A percentile compares a stretch with the other conserved stretches of the same genome.
phyloP scores from a whole-genome alignment of 2,113 vertebrate species.

The Glaucidium brasilianum region DNA sequence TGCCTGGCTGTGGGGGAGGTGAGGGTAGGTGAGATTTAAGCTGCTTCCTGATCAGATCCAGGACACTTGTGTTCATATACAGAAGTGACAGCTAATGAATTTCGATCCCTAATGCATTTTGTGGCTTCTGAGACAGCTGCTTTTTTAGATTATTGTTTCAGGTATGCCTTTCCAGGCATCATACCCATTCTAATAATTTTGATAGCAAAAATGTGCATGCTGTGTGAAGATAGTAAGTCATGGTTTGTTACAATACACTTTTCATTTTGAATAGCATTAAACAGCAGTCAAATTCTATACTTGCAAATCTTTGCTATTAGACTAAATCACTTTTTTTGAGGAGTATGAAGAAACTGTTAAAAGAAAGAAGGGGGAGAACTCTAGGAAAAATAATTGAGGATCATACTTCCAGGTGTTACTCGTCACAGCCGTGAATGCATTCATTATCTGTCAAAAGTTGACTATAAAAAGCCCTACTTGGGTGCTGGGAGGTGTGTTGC shows the following conservation, averaged over 20 bases:
- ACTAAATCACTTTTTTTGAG: not conserved
- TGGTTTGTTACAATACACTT: not conserved
- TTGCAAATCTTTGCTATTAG: not conserved
- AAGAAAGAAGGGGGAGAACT: not conserved
- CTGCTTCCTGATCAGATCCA: not conserved
- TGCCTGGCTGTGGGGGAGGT: not conserved
- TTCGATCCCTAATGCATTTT: conserved; percentile 29
- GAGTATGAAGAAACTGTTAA: not conserved
- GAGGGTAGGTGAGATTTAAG: not conserved
- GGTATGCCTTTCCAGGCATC: not conserved
- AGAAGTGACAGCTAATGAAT: conserved; percentile 4
- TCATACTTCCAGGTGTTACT: not conserved
- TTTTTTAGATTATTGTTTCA: conserved; percentile 4
- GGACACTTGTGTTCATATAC: not conserved
- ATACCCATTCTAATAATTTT: not conserved
- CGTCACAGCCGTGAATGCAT: not conserved
- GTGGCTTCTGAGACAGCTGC: conserved; percentile 8
- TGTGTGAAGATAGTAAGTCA: not conserved
- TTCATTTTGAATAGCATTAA: conserved; percentile 1
- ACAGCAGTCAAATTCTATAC: not conserved
- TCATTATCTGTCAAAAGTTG: not conserved
- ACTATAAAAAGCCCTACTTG: not conserved
- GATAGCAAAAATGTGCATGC: not conserved
- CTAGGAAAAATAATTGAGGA: not conserved
- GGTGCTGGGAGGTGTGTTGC: not conserved